These are phyloP conservation scores for Xiphophorus birchmanni DNA, from an alignment of 2,797 vertebrate species.

Conservation along the genomic window DNA sequence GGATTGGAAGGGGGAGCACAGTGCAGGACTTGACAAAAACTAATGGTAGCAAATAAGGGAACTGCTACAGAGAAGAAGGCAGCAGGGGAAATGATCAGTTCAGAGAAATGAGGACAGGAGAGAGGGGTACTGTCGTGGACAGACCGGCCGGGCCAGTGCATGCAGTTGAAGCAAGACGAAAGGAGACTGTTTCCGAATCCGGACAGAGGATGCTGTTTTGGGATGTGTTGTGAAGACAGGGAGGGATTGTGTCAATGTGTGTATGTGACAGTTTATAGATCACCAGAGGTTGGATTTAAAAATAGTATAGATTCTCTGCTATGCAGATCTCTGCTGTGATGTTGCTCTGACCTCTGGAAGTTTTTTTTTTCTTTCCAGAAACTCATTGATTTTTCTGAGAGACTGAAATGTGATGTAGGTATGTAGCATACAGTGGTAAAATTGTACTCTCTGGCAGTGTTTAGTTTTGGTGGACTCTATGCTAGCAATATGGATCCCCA, in stretches of 20 bases:
- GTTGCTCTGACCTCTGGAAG: constrained; percentile 53
- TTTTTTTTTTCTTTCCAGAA: constrained; percentile 12
- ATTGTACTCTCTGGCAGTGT: constrained; percentile 25
- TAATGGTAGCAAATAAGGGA: constrained; percentile 17
- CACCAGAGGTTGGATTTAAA: constrained; percentile 17
- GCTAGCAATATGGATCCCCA: constrained; percentile 76
- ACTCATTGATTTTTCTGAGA: constrained; percentile 25
- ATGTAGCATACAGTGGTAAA: constrained; percentile 4
- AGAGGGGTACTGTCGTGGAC: constrained; percentile 38
- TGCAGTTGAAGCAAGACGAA: constrained; percentile 47
- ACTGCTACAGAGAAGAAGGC: constrained; percentile 19
- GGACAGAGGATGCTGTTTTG: constrained; percentile 22
- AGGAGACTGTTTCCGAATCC: constrained; percentile 42
- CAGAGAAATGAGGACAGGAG: constrained; percentile 66
- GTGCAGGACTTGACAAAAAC: constrained; percentile 51
- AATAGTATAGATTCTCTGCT: constrained; percentile 17
- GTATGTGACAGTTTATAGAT: constrained; percentile 22
- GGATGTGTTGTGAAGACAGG: constrained; percentile 24
- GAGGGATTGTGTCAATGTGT: constrained; percentile 21
- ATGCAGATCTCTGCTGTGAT: constrained; percentile 14
- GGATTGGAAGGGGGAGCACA: constrained; percentile 19
- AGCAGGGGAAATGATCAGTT: constrained; percentile 47
- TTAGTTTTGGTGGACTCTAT: constrained; percentile 36
- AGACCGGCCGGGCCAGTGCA: constrained; percentile 38
- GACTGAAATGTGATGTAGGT: constrained; percentile 31